These are phyloP conservation scores for Andrena trimmerana DNA, from an alignment of 2,888 invertebrate genomes.

Conservation along the genomic window DNA sequence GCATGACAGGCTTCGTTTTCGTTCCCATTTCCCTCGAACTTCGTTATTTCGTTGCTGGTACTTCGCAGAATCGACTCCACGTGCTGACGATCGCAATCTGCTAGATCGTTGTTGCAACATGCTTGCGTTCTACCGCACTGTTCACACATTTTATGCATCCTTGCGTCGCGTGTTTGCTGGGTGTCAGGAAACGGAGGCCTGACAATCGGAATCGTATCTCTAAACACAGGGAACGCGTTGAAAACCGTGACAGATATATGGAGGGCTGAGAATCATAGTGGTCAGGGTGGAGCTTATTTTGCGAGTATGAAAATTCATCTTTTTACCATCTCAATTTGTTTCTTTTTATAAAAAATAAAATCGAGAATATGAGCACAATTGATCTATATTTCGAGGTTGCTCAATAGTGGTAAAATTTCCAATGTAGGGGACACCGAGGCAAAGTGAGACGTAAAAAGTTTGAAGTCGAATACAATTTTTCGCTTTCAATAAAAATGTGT, in stretches of 20 bases:
- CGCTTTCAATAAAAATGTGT: too few species aligned
- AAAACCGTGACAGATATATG: neutral
- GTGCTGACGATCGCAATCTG: conserved; percentile 23
- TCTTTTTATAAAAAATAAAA: too few species aligned
- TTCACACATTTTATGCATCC: neutral
- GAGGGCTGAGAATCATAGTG: too few species aligned
- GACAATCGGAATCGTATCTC: conserved; percentile 5
- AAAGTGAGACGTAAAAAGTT: too few species aligned
- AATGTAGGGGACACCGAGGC: too few species aligned
- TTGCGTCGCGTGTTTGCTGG: conserved; percentile 14
- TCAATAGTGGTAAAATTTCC: too few species aligned
- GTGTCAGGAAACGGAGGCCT: neutral
- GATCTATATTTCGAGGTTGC: too few species aligned
- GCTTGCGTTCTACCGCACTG: conserved; percentile 13
- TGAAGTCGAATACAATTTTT: too few species aligned
- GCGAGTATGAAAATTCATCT: too few species aligned
- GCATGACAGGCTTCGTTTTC: conserved; percentile 37
- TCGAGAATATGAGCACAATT: too few species aligned
- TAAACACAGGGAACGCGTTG: neutral
- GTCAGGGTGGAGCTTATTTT: too few species aligned
- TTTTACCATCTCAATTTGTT: too few species aligned
- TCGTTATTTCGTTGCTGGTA: conserved; percentile 34
- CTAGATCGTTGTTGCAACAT: neutral
- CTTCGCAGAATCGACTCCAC: conserved; percentile 31
- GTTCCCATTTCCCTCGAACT: conserved; percentile 32